A percentile compares a stretch with the other conserved stretches of the same genome.
These are phyloP conservation scores for Heliconius himera DNA, from an alignment of 1,140 invertebrate species.

Conservation along the genomic window DNA sequence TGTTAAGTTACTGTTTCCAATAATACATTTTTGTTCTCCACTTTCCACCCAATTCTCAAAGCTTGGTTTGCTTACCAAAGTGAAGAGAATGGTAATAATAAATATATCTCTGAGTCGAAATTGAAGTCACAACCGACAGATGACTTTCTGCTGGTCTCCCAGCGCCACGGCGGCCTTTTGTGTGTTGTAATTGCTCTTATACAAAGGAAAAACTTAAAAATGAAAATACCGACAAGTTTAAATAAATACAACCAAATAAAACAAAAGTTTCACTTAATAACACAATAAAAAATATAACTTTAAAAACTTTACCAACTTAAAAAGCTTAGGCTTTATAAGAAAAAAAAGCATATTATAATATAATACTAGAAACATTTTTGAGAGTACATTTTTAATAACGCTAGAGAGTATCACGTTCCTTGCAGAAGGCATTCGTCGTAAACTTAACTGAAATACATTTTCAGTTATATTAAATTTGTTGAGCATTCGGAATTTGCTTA, in stretches of 20 bases:
- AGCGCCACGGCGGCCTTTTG: too few species aligned
- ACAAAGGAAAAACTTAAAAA: too few species aligned
- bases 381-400: slow-evolving; percentile 27
- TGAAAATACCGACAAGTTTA: not conserved
- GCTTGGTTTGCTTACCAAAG: too few species aligned
- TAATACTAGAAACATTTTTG: slow-evolving; percentile 10
- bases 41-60: too few species aligned
- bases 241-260: not conserved
- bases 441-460: slow-evolving; percentile 9
- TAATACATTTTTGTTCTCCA: too few species aligned
- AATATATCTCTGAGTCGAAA: too few species aligned
- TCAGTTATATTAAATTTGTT: slow-evolving; percentile 9
- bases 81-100: too few species aligned
- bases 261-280: not conserved
- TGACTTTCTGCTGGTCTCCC: too few species aligned
- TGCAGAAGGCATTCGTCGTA: slow-evolving; percentile 1
- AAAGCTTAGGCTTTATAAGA: not conserved
- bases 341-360: not conserved
- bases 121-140: too few species aligned
- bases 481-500: slow-evolving; percentile 1
- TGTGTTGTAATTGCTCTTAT: too few species aligned
- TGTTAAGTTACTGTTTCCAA: too few species aligned
- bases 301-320: not conserved
- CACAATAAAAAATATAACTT: not conserved
- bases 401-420: slow-evolving; percentile 5